A percentile compares a stretch with the other conserved stretches of the same genome.
Conservation (phyloP, 2,113 vertebrate genomes). For the Donacobius atricapilla region DNA sequence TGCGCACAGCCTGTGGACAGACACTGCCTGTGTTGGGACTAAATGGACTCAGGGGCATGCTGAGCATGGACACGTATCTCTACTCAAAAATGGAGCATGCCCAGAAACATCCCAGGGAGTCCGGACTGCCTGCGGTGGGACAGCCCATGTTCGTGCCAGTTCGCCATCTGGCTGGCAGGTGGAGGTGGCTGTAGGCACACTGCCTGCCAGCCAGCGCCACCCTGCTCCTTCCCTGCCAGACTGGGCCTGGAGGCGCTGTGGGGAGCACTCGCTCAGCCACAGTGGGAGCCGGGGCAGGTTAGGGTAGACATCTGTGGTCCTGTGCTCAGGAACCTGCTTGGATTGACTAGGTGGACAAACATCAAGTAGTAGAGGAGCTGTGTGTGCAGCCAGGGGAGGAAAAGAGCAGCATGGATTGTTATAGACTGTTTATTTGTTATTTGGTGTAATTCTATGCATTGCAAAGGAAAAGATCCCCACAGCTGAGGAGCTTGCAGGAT, state of each 20-base stretch:
- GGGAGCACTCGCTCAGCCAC: background rate
- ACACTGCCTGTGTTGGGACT: background rate
- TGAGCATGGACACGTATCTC: fast-evolving
- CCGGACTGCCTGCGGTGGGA: background rate
- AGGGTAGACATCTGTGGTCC: background rate
- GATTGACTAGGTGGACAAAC: background rate
- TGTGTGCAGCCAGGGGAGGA: background rate
- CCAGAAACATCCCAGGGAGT: background rate
- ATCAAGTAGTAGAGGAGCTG: background rate
- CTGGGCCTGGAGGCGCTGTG: background rate
- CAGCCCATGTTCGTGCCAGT: background rate
- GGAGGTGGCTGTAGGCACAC: background rate
- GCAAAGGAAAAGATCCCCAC: background rate
- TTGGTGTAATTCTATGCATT: background rate
- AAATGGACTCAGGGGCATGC: fast-evolving
- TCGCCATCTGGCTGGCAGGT: background rate
- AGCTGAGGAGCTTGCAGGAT: background rate
- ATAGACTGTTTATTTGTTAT: background rate
- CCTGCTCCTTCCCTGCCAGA: background rate
- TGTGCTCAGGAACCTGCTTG: background rate
- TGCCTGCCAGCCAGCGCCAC: background rate
- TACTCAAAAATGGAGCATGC: background rate
- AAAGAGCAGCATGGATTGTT: fast-evolving
- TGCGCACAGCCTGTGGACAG: fast-evolving
- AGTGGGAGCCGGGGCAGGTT: background rate